Percentiles rank a stretch among this genome's conserved stretches.
Evolutionary conservation across 2,888 invertebrate genomes (phyloP).

Genomic region (Dryobotodes eremita): DNA sequence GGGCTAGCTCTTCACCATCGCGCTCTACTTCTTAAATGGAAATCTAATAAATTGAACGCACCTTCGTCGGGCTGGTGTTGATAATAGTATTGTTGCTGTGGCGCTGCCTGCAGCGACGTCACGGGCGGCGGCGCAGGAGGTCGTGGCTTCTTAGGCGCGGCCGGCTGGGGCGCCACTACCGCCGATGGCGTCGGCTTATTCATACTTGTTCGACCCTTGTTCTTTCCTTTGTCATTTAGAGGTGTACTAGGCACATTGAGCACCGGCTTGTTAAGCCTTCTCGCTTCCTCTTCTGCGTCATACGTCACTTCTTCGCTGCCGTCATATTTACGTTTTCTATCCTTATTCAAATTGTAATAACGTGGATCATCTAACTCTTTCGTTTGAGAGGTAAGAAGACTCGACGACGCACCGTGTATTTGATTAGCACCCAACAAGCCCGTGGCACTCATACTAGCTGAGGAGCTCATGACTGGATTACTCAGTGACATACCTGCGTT

Average conservation of each 20-base stretch:
- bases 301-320: slow-evolving; percentile 92
- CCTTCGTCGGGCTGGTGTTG: slow-evolving; percentile 91
- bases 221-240: slow-evolving; percentile 87
- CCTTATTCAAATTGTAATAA: slow-evolving; percentile 94
- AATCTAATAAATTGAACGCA: slow-evolving; percentile 91
- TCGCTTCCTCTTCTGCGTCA: slow-evolving; percentile 90
- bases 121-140: slow-evolving; percentile 86
- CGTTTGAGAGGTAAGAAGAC: slow-evolving; percentile 80
- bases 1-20: slow-evolving; percentile 91
- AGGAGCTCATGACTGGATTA: slow-evolving; percentile 83
- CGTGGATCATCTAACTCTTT: slow-evolving; percentile 93
- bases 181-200: slow-evolving; percentile 84
- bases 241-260: slow-evolving; percentile 89
- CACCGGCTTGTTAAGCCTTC: slow-evolving; percentile 88
- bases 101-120: slow-evolving; percentile 85
- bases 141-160: slow-evolving; percentile 88
- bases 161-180: slow-evolving; percentile 86
- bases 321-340: slow-evolving; percentile 93
- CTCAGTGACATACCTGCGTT: slow-evolving; percentile 83
- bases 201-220: slow-evolving; percentile 79
- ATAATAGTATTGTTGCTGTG: slow-evolving; percentile 90
- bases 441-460: slow-evolving; percentile 81
- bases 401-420: slow-evolving; percentile 83
- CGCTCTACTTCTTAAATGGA: slow-evolving; percentile 91
- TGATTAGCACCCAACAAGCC: slow-evolving; percentile 88